Percentiles rank a stretch among this genome's conserved stretches.
Conservation (phyloP, 2,797 vertebrate genomes). For the Myripristis jacobus region DNA sequence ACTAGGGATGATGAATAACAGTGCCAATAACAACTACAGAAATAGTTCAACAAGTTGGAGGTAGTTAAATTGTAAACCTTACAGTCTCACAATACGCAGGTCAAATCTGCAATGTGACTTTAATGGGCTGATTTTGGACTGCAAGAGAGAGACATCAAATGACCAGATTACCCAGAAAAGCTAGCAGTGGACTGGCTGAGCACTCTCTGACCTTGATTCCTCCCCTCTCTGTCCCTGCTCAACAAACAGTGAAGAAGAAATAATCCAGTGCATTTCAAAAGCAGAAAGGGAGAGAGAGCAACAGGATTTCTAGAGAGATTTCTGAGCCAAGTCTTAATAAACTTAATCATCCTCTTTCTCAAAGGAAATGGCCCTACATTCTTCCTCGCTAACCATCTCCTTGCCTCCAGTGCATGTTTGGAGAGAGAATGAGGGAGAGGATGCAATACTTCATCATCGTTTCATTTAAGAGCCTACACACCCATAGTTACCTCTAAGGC, state of each 20-base stretch:
- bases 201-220: conserved; percentile 28
- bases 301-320: conserved; percentile 10
- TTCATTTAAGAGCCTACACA: neutral
- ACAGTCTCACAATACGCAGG: neutral
- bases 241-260: conserved; percentile 22
- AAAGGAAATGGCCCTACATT: conserved; percentile 12
- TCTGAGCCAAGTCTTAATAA: conserved; percentile 19
- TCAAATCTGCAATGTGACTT: conserved; percentile 5
- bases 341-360: neutral
- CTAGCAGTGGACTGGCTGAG: neutral
- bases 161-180: neutral
- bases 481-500: conserved; percentile 95
- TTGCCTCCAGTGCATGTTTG: conserved; percentile 3
- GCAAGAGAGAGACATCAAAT: neutral
- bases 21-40: neutral
- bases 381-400: neutral
- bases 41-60: neutral
- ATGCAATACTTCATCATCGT: neutral
- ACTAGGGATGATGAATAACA: neutral
- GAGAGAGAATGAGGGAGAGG: neutral
- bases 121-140: conserved; percentile 4
- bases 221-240: neutral
- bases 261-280: conserved; percentile 11
- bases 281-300: neutral
- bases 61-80: neutral